Evolutionary conservation across 2,888 invertebrate species (phyloP).

Genomic region (Lepidochrysops patricia): DNA sequence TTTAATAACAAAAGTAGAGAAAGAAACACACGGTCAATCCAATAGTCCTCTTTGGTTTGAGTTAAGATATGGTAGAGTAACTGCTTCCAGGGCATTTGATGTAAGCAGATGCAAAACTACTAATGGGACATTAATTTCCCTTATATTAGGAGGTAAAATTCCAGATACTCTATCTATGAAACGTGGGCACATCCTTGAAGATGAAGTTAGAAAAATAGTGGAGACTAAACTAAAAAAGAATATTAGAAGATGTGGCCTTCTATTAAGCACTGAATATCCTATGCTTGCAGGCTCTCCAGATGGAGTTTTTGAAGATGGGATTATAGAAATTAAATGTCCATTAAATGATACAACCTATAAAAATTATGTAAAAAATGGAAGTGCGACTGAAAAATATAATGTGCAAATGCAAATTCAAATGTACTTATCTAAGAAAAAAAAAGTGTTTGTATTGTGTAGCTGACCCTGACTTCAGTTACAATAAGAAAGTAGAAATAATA

Average conservation of each 20-base stretch:
- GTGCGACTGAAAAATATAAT: background rate
- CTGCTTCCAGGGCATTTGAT: background rate
- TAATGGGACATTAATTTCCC: background rate
- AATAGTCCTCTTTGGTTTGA: no score
- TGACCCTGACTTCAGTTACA: background rate
- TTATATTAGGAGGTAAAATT: background rate
- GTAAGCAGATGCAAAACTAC: background rate
- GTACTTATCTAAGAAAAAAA: background rate
- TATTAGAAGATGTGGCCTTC: background rate
- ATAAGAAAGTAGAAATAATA: slow-evolving; percentile 2
- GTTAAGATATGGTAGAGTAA: background rate
- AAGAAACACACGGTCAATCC: no score
- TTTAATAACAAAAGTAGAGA: no score
- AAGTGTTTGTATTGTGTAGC: background rate
- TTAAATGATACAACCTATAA: no score
- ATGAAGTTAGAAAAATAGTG: background rate
- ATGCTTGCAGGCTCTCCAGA: no score
- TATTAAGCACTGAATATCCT: background rate
- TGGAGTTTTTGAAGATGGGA: no score
- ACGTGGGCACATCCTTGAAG: background rate
- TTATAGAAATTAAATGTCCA: no score
- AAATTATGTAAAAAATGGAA: background rate
- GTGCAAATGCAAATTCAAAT: background rate
- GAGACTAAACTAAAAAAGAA: background rate
- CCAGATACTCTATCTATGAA: background rate